Conservation (phyloP, 2,888 invertebrate species). For the Ischnus inquisitorius region DNA sequence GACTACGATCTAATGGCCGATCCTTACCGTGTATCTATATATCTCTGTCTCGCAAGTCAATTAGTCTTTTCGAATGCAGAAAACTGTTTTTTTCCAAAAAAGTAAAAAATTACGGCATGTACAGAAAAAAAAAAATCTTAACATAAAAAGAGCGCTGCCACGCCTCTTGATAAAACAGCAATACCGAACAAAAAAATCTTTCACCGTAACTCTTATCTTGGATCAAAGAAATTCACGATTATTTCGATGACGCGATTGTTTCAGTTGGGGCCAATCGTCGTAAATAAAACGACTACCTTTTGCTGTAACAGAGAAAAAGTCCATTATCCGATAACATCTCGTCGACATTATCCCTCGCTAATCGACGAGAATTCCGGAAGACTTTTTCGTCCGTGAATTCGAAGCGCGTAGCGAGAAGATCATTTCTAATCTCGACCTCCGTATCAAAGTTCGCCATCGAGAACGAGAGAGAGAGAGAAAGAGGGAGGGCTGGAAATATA, state of each 20-base stretch:
- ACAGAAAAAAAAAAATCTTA: no score
- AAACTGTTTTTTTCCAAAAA: no score
- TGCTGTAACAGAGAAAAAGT: no score
- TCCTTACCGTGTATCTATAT: not conserved
- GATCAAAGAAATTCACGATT: not conserved
- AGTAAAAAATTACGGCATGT: no score
- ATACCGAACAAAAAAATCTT: not conserved
- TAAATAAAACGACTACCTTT: no score
- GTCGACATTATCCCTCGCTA: not conserved
- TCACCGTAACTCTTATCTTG: not conserved
- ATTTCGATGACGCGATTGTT: not conserved
- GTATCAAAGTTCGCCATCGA: slow-evolving; percentile 5
- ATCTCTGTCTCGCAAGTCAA: slow-evolving; percentile 7
- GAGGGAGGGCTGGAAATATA: not conserved
- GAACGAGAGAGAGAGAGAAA: no score
- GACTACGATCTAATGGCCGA: slow-evolving; percentile 36
- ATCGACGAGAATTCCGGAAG: not conserved
- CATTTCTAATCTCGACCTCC: not conserved
- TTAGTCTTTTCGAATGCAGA: not conserved
- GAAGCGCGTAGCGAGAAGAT: not conserved
- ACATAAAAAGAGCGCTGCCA: no score
- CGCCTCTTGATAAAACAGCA: no score
- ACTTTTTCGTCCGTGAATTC: not conserved
- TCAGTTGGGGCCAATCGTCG: no score
- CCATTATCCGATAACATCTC: not conserved